A percentile compares a stretch with the other conserved stretches of the same genome.
These are phyloP conservation scores for Calvadosia cruxmelitensis DNA, from an alignment of 30 jellyfish, hydroid and myxozoan genomes.

Conservation along the genomic window DNA sequence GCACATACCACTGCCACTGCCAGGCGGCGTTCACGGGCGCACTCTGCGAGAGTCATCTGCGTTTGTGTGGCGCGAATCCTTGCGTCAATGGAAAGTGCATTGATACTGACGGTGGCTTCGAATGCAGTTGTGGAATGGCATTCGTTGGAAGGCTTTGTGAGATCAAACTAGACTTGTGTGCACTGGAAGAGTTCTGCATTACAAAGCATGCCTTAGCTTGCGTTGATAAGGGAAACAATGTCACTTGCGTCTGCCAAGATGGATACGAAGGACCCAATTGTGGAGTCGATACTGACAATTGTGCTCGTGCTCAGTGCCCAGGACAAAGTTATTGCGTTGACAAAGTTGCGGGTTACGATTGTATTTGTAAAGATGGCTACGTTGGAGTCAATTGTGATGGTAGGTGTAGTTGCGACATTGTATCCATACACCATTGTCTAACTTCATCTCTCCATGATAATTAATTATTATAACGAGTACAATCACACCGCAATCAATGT, in stretches of 20 bases:
- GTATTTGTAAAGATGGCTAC: not conserved
- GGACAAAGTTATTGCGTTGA: not conserved
- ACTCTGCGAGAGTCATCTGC: slow-evolving; percentile 28
- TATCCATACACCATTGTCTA: no score
- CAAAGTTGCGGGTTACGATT: not conserved
- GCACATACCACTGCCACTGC: slow-evolving; percentile 47
- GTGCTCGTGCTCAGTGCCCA: slow-evolving; percentile 37
- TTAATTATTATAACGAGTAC: no score
- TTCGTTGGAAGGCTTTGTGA: slow-evolving; percentile 68
- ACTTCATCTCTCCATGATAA: no score
- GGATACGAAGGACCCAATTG: slow-evolving; percentile 82
- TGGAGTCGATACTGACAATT: slow-evolving; percentile 65
- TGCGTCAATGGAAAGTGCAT: slow-evolving; percentile 35
- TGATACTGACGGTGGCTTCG: slow-evolving; percentile 4
- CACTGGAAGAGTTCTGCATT: slow-evolving; percentile 39
- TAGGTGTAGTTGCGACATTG: no score
- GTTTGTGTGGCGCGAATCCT: slow-evolving; percentile 26
- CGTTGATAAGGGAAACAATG: slow-evolving; percentile 71
- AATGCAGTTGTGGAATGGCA: slow-evolving; percentile 90
- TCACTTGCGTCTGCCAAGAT: slow-evolving; percentile 46
- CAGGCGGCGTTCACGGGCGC: slow-evolving; percentile 52
- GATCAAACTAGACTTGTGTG: slow-evolving; percentile 52
- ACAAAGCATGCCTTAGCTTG: slow-evolving; percentile 49
- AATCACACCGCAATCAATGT: no score
- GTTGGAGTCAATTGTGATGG: not conserved